Evolutionary conservation across 2,113 vertebrate species (phyloP).

Genomic region (Dendrocopos noguchii): DNA sequence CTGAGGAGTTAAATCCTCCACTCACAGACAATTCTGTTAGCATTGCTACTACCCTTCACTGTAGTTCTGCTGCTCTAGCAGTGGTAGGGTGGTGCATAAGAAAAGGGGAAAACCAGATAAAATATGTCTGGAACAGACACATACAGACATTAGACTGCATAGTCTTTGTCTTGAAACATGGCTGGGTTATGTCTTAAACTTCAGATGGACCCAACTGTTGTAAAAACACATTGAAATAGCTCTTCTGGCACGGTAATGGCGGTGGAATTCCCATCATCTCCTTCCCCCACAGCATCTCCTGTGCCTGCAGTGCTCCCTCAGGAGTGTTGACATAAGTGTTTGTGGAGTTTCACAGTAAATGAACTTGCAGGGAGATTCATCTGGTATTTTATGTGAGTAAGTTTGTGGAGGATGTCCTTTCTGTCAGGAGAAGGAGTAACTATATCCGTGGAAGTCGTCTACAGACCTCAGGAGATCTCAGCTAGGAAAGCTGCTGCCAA

Average conservation of each 20-base stretch:
- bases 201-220: background rate
- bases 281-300: background rate
- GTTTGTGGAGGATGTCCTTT: background rate
- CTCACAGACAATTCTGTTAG: background rate
- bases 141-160: background rate
- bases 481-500: background rate
- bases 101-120: background rate
- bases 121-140: background rate
- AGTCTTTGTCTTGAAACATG: background rate
- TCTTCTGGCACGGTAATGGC: background rate
- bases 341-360: background rate
- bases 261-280: conserved; percentile 30
- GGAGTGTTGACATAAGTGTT: background rate
- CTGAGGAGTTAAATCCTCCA: background rate
- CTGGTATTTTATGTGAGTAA: background rate
- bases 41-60: background rate
- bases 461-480: background rate
- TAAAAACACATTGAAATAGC: background rate
- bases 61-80: background rate
- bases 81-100: background rate
- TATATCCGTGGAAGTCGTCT: background rate
- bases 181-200: background rate
- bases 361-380: background rate
- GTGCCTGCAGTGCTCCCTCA: background rate
- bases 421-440: background rate